These are phyloP conservation scores for Alligator sinensis DNA, from an alignment of 2,113 vertebrate genomes.

Conservation along the genomic window DNA sequence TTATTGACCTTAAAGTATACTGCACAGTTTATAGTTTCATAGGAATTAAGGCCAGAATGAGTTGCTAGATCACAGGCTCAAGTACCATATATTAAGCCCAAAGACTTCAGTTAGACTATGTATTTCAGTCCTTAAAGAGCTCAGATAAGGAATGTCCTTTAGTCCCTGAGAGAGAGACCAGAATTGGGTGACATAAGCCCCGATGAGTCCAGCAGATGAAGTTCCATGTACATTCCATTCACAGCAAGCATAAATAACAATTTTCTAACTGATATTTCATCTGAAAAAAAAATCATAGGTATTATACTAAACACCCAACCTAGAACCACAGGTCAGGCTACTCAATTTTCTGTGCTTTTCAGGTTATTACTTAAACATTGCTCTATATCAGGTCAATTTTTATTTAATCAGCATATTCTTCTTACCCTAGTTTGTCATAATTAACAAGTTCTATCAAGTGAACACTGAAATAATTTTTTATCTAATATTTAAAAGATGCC, in stretches of 20 bases:
- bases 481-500: not conserved
- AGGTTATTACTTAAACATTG: not conserved
- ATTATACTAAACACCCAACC: fast-evolving
- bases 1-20: not conserved
- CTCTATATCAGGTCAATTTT: not conserved
- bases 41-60: no score
- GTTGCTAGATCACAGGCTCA: no score
- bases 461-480: not conserved
- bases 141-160: no score
- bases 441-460: not conserved
- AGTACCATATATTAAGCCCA: no score
- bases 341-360: not conserved
- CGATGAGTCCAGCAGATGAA: no score
- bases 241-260: not conserved
- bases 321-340: not conserved
- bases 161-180: no score
- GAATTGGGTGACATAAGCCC: no score
- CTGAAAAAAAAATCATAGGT: not conserved
- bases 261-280: not conserved
- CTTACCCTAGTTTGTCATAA: not conserved
- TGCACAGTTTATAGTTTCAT: not conserved
- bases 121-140: no score
- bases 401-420: not conserved
- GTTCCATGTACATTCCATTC: no score
- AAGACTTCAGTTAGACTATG: no score